Conservation (phyloP, 2,888 invertebrate species). For the Cryptocephalus primarius region DNA sequence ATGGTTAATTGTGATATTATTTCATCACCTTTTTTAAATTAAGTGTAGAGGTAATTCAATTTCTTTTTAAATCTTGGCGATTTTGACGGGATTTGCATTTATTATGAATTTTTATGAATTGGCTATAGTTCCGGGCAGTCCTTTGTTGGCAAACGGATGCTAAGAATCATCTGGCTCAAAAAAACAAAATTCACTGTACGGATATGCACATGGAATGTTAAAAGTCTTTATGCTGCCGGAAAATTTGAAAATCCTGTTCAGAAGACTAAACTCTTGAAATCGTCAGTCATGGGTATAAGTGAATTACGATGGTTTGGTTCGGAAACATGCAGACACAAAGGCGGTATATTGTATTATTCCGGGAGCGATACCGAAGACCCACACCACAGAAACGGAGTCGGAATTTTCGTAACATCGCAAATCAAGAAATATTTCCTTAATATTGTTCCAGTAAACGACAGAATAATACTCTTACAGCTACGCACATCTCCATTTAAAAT, state of each 20-base stretch:
- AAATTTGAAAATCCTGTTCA: background rate
- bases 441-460: background rate
- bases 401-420: background rate
- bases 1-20: too few relatives aligned
- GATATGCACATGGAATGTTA: background rate
- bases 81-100: too few relatives aligned
- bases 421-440: background rate
- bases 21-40: too few relatives aligned
- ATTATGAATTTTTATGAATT: too few relatives aligned
- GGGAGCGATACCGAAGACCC: background rate
- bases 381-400: background rate
- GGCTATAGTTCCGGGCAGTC: slow-evolving; percentile 1
- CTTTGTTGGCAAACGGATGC: background rate
- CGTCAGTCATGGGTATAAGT: background rate
- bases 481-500: too few relatives aligned
- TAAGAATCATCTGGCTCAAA: background rate
- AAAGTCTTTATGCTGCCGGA: background rate
- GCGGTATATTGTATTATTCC: background rate
- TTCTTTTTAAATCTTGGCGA: too few relatives aligned
- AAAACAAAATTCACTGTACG: background rate
- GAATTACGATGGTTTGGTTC: background rate
- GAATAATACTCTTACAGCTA: too few relatives aligned
- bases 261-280: background rate
- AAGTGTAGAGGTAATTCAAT: too few relatives aligned
- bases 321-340: background rate